Conservation (phyloP, 1,140 invertebrate species). For the Drosophila ananassae region DNA sequence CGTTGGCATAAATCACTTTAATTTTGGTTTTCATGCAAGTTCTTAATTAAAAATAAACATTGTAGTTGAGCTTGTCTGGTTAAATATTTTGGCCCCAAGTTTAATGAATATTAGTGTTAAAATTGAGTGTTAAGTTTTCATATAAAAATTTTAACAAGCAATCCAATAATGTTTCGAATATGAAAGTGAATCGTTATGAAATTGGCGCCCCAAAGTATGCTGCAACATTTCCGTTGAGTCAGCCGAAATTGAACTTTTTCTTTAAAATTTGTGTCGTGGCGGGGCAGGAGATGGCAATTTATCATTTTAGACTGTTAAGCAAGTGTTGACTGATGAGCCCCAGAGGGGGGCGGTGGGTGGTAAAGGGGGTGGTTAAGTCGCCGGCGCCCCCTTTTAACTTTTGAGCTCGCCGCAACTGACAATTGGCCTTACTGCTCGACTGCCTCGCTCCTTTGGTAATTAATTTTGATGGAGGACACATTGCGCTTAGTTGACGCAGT, state of each 20-base stretch:
- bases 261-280: neutral
- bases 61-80: slow-evolving; percentile 53
- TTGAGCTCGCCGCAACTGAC: slow-evolving; percentile 59
- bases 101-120: neutral
- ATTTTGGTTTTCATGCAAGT: slow-evolving; percentile 60
- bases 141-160: neutral
- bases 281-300: slow-evolving; percentile 52
- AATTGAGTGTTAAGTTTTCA: too few species aligned
- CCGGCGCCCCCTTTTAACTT: slow-evolving; percentile 77
- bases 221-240: slow-evolving; percentile 44
- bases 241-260: slow-evolving; percentile 12
- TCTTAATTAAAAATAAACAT: slow-evolving; percentile 80
- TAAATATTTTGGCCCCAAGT: slow-evolving; percentile 71
- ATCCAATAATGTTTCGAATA: neutral
- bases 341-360: slow-evolving; percentile 4
- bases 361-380: slow-evolving; percentile 33
- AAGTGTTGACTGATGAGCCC: slow-evolving; percentile 66
- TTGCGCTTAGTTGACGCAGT: slow-evolving; percentile 70
- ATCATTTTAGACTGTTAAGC: slow-evolving; percentile 64
- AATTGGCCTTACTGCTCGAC: slow-evolving; percentile 67
- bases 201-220: slow-evolving; percentile 61
- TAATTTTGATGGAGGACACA: slow-evolving; percentile 83
- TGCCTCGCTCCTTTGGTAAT: slow-evolving; percentile 69
- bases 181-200: slow-evolving; percentile 9
- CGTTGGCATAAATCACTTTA: slow-evolving; percentile 54